Base-by-base conservation (phyloP, 1,140 invertebrate genomes). In the Pantala flavescens region DNA sequence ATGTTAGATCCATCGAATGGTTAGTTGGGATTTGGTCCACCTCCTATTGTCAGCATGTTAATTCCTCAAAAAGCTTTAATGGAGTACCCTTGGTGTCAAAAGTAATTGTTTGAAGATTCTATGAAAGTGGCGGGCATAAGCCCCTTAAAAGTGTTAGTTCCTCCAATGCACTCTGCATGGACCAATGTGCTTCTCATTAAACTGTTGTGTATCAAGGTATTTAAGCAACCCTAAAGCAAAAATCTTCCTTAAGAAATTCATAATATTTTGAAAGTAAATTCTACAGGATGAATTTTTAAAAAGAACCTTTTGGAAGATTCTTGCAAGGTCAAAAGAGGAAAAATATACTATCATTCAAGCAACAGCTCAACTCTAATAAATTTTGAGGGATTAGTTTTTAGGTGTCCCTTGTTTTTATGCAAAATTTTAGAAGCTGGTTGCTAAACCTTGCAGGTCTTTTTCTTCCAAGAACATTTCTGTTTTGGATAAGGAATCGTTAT, bases 1-100 rank as follows among this genome's bases (percentile, higher is more conserved):
- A 63, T 63, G 49, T 63, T 63, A 63, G 49, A 19, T 63, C 49
- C 49, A 63, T 63, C 49, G 12, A 63, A 7, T 63, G 49, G 49
- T 63, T 63, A 63, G 49, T 63, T 63, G 49, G 49, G 49, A 63
- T 63, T 63, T 63, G 49, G 49, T 21, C 49, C n/a, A 63, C 49
- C 49, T 63, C 16, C n/a, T 63, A 3, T 63, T 21, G n/a, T 63
- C 16, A 63, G 49, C 49, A 63, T 63, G 49, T 63, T 36, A 63
- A 63, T 63, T 7, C 49, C 49, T 63, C 49, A 63, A 63, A 63
- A 19, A 63, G 49, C 49, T 63, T 63, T 63, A 63, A 63, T 63
- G 49, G 49, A 63, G 14, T 63, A 21, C n/a, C 49, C n/a, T 63
- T 63, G 49, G 49, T 63, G 49, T 63, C n/a, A 21, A 63, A 21